Evolutionary conservation across 2,797 vertebrate species (phyloP), one percentile per base, ranked within the genome.

Genomic region (Acanthurus tractus): DNA sequence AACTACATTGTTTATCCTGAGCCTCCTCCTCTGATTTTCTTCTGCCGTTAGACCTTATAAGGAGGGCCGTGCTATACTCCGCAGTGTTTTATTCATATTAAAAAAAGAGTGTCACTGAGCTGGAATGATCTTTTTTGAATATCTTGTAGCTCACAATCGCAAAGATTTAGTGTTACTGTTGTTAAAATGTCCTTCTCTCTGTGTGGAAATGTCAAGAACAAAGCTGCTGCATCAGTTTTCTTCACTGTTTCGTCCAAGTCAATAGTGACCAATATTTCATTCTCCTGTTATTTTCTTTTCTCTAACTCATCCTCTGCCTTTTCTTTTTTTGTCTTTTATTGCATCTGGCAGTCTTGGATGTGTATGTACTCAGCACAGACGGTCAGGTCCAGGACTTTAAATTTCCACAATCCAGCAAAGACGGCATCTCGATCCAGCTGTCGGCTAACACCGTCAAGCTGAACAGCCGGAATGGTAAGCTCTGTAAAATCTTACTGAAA

Each of bases 301-400:
- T 72, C 42, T 29, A n/a, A 74, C 58, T 46, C 52, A 2, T 70
- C 50, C 36, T 55, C 46, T 81, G 40, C 55, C 34, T 56, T 11
- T 48, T 18, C 3, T 45, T 15, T 45, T 45, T 11, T 45, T 15
- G 10, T 48, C 6, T 48, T 18, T 50, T 23, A 44, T 38, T 76
- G 23, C 25, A 95, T 55, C 45, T 20, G 44, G 42, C 81, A 99
- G 98, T 99, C 90, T 93, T 99, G 82, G 97, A 99, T 89, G 98
- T 99, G 82, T 98, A 97, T 38, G 97, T 99, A 8, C 96, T 99
- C 84, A 98, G 97, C 92, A 99, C 98, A 10, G 98, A 99, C 82
- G 98, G 98, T 76, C 98, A 99, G 89, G 97, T 99, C 89, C 97
- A 99, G 87, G 98, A 99, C 90, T 98, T 99, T 87, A 97, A 96